These are phyloP conservation scores for Lamproptera curius DNA, from an alignment of 2,888 invertebrate genomes.

Conservation along the genomic window DNA sequence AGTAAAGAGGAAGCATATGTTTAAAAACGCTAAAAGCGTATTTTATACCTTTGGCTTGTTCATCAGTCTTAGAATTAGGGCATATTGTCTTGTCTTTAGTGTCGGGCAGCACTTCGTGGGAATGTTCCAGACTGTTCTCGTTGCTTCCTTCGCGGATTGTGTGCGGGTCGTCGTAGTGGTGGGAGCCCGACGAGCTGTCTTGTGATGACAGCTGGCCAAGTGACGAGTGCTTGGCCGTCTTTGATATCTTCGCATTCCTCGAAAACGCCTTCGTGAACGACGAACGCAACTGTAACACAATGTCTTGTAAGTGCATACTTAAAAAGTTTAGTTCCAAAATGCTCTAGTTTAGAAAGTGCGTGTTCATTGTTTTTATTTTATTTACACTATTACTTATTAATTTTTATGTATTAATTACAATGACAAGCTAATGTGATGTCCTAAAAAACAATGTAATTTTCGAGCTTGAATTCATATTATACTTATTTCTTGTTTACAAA, in stretches of 20 bases:
- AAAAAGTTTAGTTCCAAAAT: too few relatives aligned
- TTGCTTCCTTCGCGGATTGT: constrained; percentile 73
- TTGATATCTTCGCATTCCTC: constrained; percentile 87
- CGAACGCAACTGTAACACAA: constrained; percentile 84
- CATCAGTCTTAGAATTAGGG: constrained; percentile 53
- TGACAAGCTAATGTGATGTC: too few relatives aligned
- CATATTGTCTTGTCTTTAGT: constrained; percentile 52
- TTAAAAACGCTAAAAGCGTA: background rate
- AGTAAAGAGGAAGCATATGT: too few relatives aligned
- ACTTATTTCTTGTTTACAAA: too few relatives aligned
- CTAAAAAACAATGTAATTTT: too few relatives aligned
- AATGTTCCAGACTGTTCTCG: constrained; percentile 74
- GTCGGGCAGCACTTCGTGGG: constrained; percentile 65
- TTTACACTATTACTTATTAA: too few relatives aligned
- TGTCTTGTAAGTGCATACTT: too few relatives aligned
- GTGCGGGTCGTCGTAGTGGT: constrained; percentile 73
- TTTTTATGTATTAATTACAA: too few relatives aligned
- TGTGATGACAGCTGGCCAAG: constrained; percentile 74
- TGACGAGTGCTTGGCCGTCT: constrained; percentile 79
- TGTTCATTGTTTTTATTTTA: too few relatives aligned
- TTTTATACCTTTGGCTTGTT: constrained; percentile 66
- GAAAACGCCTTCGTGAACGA: constrained; percentile 99
- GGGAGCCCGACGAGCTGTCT: constrained; percentile 70
- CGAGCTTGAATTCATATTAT: too few relatives aligned
- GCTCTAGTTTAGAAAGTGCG: too few relatives aligned